A percentile compares a stretch with the other conserved stretches of the same genome.
Conservation (phyloP, 1,140 invertebrate genomes). For the Charaxes varanes region DNA sequence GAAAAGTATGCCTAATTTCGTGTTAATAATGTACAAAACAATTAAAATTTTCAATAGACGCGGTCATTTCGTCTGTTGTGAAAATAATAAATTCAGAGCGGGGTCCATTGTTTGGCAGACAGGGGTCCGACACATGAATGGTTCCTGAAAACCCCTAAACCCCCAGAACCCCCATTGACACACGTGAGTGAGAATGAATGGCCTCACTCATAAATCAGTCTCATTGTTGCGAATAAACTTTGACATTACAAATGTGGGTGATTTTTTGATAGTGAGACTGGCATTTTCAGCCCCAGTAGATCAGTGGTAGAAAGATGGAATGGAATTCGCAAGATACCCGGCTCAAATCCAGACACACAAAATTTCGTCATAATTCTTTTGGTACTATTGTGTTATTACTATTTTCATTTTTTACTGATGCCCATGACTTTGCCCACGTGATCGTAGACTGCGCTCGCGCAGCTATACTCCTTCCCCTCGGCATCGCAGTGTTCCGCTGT, state of each 20-base stretch:
- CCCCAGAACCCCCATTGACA: slow-evolving; percentile 1
- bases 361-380: too few relatives aligned
- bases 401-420: too few relatives aligned
- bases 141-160: not conserved
- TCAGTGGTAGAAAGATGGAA: too few relatives aligned
- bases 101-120: slow-evolving; percentile 8
- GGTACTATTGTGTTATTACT: too few relatives aligned
- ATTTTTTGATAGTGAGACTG: too few relatives aligned
- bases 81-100: slow-evolving; percentile 12
- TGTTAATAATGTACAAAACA: too few relatives aligned
- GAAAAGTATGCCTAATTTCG: too few relatives aligned
- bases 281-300: too few relatives aligned
- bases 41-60: slow-evolving; percentile 8
- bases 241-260: too few relatives aligned
- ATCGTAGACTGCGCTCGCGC: slow-evolving; percentile 89
- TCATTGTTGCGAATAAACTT: slow-evolving; percentile 10
- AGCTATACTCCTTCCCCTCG: slow-evolving; percentile 86
- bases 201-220: slow-evolving; percentile 10
- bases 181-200: slow-evolving; percentile 10
- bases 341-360: too few relatives aligned
- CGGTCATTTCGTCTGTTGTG: slow-evolving; percentile 6
- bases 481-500: slow-evolving; percentile 87
- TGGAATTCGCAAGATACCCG: too few relatives aligned
- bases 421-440: too few relatives aligned
- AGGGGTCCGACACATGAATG: slow-evolving; percentile 11